These are phyloP conservation scores for Lepidurus apus DNA, from an alignment of 1,140 invertebrate species.

Conservation along the genomic window DNA sequence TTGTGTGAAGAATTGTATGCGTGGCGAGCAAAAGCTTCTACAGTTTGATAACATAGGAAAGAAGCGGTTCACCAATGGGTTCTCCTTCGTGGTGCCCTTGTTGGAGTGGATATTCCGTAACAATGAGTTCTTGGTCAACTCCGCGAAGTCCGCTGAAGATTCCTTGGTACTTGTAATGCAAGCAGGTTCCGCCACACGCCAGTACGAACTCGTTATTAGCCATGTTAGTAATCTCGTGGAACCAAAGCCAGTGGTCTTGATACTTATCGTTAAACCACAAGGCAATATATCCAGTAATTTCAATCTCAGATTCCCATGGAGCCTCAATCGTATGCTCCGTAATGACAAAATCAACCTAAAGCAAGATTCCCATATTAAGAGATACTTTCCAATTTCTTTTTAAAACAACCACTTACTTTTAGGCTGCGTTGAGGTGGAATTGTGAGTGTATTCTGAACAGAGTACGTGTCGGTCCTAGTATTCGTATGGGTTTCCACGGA, in stretches of 20 bases:
- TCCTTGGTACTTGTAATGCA: constrained; percentile 12
- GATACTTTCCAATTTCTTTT: too few species aligned
- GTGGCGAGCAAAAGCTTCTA: not conserved
- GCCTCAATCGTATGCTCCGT: not conserved
- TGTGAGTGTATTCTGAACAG: not conserved
- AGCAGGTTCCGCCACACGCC: not conserved
- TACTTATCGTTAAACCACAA: not conserved
- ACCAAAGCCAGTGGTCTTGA: not conserved
- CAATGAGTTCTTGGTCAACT: not conserved
- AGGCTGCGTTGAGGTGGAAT: not conserved
- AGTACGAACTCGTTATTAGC: not conserved
- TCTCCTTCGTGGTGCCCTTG: not conserved
- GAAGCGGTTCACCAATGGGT: not conserved
- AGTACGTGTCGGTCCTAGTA: not conserved
- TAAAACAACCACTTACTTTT: not conserved
- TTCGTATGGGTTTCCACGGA: not conserved
- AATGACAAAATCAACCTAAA: not conserved
- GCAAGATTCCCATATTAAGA: too few species aligned
- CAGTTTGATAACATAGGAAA: not conserved
- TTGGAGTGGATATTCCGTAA: not conserved
- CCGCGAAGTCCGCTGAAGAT: not conserved
- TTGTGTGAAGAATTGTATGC: too few species aligned
- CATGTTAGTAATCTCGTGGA: not conserved
- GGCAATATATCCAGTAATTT: not conserved
- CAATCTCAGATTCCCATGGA: constrained; percentile 7